Conservation (phyloP, 2,888 invertebrate species). For the Drosophila mettleri region DNA sequence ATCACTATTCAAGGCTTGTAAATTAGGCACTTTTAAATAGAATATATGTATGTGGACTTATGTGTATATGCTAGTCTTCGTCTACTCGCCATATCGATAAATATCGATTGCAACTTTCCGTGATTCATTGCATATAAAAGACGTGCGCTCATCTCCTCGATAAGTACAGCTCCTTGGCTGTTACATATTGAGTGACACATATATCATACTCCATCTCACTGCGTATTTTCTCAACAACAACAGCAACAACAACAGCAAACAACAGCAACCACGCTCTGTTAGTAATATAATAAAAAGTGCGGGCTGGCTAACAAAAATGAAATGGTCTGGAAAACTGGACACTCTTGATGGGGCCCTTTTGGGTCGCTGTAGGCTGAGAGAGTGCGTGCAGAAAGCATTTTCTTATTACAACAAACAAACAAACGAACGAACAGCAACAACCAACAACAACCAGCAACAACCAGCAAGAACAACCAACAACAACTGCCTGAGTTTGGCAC, state of each 20-base stretch:
- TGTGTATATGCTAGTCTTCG: background rate
- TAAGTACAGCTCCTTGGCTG: background rate
- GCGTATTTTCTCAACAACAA: background rate
- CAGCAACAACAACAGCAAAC: slow-evolving; percentile 2
- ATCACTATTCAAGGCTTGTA: too few species aligned
- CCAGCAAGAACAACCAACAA: slow-evolving; percentile 26
- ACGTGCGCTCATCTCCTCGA: background rate
- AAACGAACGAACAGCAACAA: slow-evolving; percentile 31
- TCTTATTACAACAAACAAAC: slow-evolving; percentile 64
- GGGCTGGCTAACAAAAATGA: slow-evolving; percentile 70
- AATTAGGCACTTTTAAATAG: too few species aligned
- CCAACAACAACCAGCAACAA: slow-evolving; percentile 6
- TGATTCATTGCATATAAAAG: too few species aligned
- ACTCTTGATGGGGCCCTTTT: slow-evolving; percentile 2
- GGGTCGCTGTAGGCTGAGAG: slow-evolving; percentile 46
- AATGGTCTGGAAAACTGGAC: slow-evolving; percentile 83
- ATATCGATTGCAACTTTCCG: background rate
- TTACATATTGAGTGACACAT: background rate
- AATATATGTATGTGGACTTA: too few species aligned
- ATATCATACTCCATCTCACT: background rate
- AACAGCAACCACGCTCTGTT: background rate
- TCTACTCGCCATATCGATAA: background rate
- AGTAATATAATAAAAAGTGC: slow-evolving; percentile 50
- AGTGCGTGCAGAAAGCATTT: slow-evolving; percentile 77
- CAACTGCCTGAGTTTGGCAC: slow-evolving; percentile 8